These are phyloP conservation scores for Pammene aurita DNA, from an alignment of 2,888 invertebrate species.

Conservation along the genomic window DNA sequence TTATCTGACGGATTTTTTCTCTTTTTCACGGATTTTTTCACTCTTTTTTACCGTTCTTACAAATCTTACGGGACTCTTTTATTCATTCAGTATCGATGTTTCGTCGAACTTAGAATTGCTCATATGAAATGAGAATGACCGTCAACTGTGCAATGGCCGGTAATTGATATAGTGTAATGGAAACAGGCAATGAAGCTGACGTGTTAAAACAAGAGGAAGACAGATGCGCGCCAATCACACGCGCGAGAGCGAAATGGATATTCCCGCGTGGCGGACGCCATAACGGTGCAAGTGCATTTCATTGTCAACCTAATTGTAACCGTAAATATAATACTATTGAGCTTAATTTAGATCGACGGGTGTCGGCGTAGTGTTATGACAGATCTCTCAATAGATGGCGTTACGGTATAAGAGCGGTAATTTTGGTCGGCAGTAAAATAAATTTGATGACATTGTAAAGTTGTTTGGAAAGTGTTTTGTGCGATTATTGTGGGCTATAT, in stretches of 20 bases:
- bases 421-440: constrained; percentile 39
- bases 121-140: constrained; percentile 54
- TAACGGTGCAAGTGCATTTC: constrained; percentile 71
- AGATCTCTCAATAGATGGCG: constrained; percentile 48
- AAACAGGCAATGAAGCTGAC: constrained; percentile 78
- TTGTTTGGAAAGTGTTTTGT: constrained; percentile 41
- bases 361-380: constrained; percentile 49
- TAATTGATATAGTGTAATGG: constrained; percentile 82
- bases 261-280: constrained; percentile 56
- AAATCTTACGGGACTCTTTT: constrained; percentile 32
- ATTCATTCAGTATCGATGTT: constrained; percentile 11
- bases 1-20: constrained; percentile 58
- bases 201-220: constrained; percentile 74
- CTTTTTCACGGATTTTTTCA: constrained; percentile 55
- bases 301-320: constrained; percentile 69
- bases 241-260: constrained; percentile 70
- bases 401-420: constrained; percentile 37
- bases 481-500: constrained; percentile 40
- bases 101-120: constrained; percentile 16
- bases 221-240: constrained; percentile 59
- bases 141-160: constrained; percentile 57
- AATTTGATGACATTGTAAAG: constrained; percentile 43
- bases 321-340: constrained; percentile 60
- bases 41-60: constrained; percentile 43
- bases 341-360: constrained; percentile 56